Conservation (phyloP, 2,888 invertebrate species). For the Margaritifera margaritifera region DNA sequence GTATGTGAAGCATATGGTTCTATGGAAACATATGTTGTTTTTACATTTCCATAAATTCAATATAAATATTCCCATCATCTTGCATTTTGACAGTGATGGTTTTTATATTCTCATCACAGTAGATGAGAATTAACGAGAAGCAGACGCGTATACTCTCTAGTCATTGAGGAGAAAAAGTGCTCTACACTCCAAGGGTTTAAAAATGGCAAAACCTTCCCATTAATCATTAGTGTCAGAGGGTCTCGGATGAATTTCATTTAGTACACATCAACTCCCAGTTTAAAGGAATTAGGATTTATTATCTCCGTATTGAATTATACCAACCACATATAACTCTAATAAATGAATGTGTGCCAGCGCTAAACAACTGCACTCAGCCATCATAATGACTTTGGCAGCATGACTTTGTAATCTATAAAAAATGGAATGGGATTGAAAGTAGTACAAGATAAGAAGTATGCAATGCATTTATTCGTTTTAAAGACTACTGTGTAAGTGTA, state of each 20-base stretch:
- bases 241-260: constrained; percentile 40
- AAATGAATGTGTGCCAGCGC: too few relatives aligned
- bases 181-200: background rate
- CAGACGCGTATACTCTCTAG: constrained; percentile 35
- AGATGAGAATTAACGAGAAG: constrained; percentile 38
- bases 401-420: too few relatives aligned
- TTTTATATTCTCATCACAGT: constrained; percentile 36
- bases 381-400: too few relatives aligned
- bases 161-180: constrained; percentile 23
- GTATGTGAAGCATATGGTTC: constrained; percentile 36
- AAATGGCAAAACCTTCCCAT: constrained; percentile 10
- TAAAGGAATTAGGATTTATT: constrained; percentile 16
- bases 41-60: constrained; percentile 42
- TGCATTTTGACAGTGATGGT: constrained; percentile 44
- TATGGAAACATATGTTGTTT: constrained; percentile 33
- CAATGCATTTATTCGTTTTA: too few relatives aligned
- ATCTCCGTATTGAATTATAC: constrained; percentile 2
- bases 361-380: too few relatives aligned
- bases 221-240: constrained; percentile 37
- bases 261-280: constrained; percentile 26
- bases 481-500: too few relatives aligned
- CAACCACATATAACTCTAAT: too few relatives aligned
- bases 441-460: too few relatives aligned
- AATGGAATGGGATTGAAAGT: too few relatives aligned
- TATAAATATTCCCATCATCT: constrained; percentile 42